Percentiles rank a stretch among this genome's conserved stretches.
Evolutionary conservation across 92 coral and sea anemone genomes (phyloP).

Genomic region (Porites lobata): DNA sequence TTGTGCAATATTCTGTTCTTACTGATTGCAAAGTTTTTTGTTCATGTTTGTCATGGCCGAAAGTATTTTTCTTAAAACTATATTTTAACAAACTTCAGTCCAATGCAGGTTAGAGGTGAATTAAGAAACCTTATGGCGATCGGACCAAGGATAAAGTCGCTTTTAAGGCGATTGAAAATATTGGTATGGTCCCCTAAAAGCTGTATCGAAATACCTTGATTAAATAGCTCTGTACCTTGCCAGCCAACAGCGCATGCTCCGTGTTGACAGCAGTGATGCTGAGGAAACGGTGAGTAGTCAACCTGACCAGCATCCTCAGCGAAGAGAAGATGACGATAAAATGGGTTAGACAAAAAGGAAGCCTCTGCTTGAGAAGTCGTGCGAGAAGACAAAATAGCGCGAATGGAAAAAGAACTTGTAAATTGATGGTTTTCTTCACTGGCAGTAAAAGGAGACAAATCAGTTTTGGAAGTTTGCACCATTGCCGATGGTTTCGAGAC

Average conservation of each 20-base stretch:
- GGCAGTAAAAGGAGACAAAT: background rate
- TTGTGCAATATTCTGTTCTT: too few species aligned
- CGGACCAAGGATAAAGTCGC: too few species aligned
- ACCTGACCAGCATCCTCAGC: slow-evolving; percentile 5
- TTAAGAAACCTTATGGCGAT: too few species aligned
- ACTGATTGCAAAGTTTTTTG: too few species aligned
- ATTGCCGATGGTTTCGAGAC: background rate
- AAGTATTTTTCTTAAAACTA: too few species aligned
- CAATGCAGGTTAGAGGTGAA: too few species aligned
- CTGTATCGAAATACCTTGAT: too few species aligned
- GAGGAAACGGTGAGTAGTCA: background rate
- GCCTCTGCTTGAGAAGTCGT: slow-evolving; percentile 1
- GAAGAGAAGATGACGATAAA: slow-evolving; percentile 12
- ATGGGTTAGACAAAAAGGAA: background rate
- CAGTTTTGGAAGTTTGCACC: background rate
- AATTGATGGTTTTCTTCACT: slow-evolving; percentile 20
- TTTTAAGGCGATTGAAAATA: too few species aligned
- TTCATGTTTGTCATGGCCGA: too few species aligned
- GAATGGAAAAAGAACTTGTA: slow-evolving; percentile 45
- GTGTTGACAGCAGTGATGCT: slow-evolving; percentile 32
- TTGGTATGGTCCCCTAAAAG: too few species aligned
- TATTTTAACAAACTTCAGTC: too few species aligned
- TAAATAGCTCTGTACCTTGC: background rate
- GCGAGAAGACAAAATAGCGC: slow-evolving; percentile 41
- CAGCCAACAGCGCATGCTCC: slow-evolving; percentile 39